Conservation (phyloP, 2,113 vertebrate species). For the Ursus arctos region DNA sequence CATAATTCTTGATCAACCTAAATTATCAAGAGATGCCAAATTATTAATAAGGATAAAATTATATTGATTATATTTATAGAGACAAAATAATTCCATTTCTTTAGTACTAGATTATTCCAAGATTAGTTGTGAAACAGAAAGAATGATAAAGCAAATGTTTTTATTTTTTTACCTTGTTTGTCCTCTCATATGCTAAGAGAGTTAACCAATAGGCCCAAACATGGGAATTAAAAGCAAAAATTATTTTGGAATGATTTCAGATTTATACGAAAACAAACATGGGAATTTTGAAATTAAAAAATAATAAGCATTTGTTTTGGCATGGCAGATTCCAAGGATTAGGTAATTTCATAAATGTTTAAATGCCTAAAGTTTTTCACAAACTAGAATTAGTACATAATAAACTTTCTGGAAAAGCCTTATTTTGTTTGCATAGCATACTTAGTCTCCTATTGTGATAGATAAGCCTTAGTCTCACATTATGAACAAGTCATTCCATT, state of each 20-base stretch:
- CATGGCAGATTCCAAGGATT: background rate
- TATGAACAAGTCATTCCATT: background rate
- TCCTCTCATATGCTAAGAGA: background rate
- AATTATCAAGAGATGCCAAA: background rate
- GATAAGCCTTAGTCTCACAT: background rate
- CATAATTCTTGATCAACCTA: background rate
- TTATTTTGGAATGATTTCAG: background rate
- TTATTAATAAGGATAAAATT: background rate
- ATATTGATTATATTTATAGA: background rate
- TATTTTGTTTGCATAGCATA: background rate
- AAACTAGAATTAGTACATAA: background rate
- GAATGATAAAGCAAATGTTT: background rate
- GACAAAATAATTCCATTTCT: background rate
- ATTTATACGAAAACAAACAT: background rate
- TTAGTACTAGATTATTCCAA: background rate
- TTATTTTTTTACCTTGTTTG: background rate
- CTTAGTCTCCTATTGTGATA: background rate
- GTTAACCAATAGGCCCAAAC: background rate
- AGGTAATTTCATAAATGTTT: constrained; percentile 6
- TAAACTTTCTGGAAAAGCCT: background rate
- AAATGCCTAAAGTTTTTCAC: background rate
- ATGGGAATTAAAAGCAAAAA: background rate
- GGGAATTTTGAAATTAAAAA: background rate
- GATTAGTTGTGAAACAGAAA: background rate
- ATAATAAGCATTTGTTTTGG: background rate